Evolutionary conservation across 2,888 invertebrate species (phyloP), one percentile per base, ranked within the genome.

Genomic region (Doris montereyensis): DNA sequence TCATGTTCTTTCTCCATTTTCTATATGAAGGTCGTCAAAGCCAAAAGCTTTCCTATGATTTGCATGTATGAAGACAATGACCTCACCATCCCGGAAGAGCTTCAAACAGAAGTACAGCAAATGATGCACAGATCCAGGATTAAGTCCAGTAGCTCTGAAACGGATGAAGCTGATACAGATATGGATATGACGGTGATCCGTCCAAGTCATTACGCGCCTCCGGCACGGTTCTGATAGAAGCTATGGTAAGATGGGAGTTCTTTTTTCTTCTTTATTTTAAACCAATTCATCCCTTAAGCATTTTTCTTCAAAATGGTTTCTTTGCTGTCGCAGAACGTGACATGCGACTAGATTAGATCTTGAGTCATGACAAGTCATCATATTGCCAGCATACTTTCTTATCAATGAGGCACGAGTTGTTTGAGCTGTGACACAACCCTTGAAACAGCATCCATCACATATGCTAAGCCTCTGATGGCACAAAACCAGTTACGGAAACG

Each of bases 131-230:
- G 84, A 10, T 85, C 87, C 5, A 81, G 85, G 5, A 84, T 87
- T 65, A 87, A 88, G 5, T 89, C 89, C 1, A 89, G 89, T 70
- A 89, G 89, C 77, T 89, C 90, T 3, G 91, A 91, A 76, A 88
- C 89, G 2, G 91, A 92, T 74, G 91, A 92, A 74, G 88, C 88
- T 0, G 91, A 90, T 67, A 88, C 88, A 5, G 87, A 89, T 10
- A 86, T 86, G 13, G 90, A 90, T 75, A 92, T 91, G 89, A 91
- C 89, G 0, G 89, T 91, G 68, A 89, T 91, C 34, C 83, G 88
- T 75, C n/a, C n/a, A n/a, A n/a, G n/a, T n/a, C n/a, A n/a, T n/a
- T n/a, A 81, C 85, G 28, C 81, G 85, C 1, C 83, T 87, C 4
- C 82, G 89, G 17, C 88, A 87, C 35, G 85, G 86, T 72, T 89